Evolutionary conservation across 2,888 invertebrate species (phyloP).

Genomic region (Volucella bombylans): DNA sequence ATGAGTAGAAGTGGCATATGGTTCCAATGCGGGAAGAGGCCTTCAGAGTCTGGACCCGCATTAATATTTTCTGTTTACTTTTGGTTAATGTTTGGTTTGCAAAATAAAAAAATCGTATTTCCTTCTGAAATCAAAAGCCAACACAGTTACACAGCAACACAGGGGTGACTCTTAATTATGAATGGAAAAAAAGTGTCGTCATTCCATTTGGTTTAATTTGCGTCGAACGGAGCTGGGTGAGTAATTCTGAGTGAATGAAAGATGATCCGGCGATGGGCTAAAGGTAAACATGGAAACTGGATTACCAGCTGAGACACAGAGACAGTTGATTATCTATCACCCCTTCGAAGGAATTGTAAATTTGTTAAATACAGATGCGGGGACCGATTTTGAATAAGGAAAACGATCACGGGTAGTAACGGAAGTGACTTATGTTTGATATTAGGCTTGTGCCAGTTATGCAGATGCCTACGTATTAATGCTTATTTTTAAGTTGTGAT

Average conservation of each 20-base stretch:
- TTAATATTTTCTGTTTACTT: constrained; percentile 35
- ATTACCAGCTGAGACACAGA: constrained; percentile 65
- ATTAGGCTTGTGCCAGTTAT: constrained; percentile 43
- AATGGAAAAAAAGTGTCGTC: constrained; percentile 20
- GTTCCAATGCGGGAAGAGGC: constrained; percentile 50
- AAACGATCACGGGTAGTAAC: constrained; percentile 7
- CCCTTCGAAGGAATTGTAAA: constrained; percentile 10
- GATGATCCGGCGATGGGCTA: constrained; percentile 47
- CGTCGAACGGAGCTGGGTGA: constrained; percentile 1
- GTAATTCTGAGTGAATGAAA: constrained; percentile 26
- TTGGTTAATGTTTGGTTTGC: constrained; percentile 19
- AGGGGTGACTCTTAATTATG: constrained; percentile 17
- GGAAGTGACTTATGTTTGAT: constrained; percentile 34
- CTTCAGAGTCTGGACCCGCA: constrained; percentile 43
- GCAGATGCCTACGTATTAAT: constrained; percentile 48
- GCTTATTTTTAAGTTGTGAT: too few species aligned
- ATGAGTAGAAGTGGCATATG: constrained; percentile 64
- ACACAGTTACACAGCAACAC: constrained; percentile 18
- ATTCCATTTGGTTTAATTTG: constrained; percentile 55
- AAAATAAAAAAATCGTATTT: constrained; percentile 23
- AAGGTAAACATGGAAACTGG: constrained; percentile 49
- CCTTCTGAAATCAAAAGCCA: constrained; percentile 39
- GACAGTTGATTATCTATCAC: constrained; percentile 48
- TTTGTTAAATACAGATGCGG: constrained; percentile 55
- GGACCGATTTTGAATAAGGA: constrained; percentile 35